Evolutionary conservation across 2,797 vertebrate genomes (phyloP), one percentile per base, ranked within the genome.

Genomic region (Poecilia gillii): DNA sequence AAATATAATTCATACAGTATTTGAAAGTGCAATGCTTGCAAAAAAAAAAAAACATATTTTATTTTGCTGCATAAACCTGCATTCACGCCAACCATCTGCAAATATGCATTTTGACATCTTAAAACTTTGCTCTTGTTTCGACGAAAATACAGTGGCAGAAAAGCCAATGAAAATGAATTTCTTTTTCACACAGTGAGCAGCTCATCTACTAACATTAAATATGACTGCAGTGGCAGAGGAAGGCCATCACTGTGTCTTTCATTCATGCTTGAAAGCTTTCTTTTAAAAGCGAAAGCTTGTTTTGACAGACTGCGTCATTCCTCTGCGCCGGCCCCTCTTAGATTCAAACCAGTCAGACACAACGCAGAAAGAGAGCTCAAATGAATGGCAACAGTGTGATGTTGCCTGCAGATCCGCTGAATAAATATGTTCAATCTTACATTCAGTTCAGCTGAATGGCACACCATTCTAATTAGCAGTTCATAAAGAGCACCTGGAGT

Each of bases 231-330:
- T 75, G 43, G 80, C 84, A 55, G 72, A 86, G 71, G 18, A 75
- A 74, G 71, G 66, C 68, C 6, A 71, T 88, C 74, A 57, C 72
- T 78, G 64, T 82, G 81, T 85, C 85, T 84, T 72, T 85, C 78
- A 85, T 23, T 64, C 78, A 80, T 78, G 73, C 77, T 25, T 76
- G 73, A 90, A 86, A 84, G 83, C 70, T 71, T 80, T 88, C 36
- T 70, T 77, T 85, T 71, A 84, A 7, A 75, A 59, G 49, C 62
- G 77, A 43, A 84, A 64, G 72, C 77, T 74, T 59, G 73, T 70
- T 81, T 72, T 85, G 83, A 75, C 78, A 76, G 59, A 18, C 46
- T 45, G 71, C 43, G 39, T 79, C 66, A 74, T 74, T 85, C 70
- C 76, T 79, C 43, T 1, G 70, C 78, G 75, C 45, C 31, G 64